Evolutionary conservation across 2,888 invertebrate genomes (phyloP).

Genomic region (Itoplectis maculator): DNA sequence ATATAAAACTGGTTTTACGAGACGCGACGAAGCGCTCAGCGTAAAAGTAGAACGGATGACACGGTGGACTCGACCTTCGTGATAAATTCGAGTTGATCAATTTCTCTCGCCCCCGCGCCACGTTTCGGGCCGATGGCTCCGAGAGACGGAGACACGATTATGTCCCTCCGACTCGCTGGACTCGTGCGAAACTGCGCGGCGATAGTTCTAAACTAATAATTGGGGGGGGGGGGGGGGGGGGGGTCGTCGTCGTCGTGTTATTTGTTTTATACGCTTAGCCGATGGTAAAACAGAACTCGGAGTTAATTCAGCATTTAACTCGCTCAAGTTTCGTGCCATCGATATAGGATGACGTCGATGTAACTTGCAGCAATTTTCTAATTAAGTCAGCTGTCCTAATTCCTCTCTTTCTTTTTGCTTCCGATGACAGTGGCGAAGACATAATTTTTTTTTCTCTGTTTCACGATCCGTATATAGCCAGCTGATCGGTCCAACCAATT

Average conservation of each 20-base stretch:
- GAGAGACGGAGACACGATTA: constrained; percentile 12
- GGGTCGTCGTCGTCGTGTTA: not conserved
- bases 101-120: constrained; percentile 34
- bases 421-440: not conserved
- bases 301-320: constrained; percentile 39
- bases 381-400: constrained; percentile 23
- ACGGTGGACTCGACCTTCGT: constrained; percentile 44
- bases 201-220: not conserved
- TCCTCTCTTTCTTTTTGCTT: constrained; percentile 3
- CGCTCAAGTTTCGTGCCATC: constrained; percentile 24
- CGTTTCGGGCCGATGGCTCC: not conserved
- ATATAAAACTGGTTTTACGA: not conserved
- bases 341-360: constrained; percentile 6
- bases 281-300: not conserved
- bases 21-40: not conserved
- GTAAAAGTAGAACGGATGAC: constrained; percentile 24
- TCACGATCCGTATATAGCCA: constrained; percentile 18
- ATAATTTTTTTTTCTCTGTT: constrained; percentile 13
- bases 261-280: constrained; percentile 5
- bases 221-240: no score
- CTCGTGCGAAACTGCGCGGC: not conserved
- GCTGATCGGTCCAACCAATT: not conserved
- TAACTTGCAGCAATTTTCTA: constrained; percentile 41
- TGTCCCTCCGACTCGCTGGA: not conserved
- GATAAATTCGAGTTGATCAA: constrained; percentile 58